Percentiles rank a stretch among this genome's conserved stretches.
phyloP scores from a whole-genome alignment of 2,888 invertebrate species.

The Phoenoteleia sp. region DNA sequence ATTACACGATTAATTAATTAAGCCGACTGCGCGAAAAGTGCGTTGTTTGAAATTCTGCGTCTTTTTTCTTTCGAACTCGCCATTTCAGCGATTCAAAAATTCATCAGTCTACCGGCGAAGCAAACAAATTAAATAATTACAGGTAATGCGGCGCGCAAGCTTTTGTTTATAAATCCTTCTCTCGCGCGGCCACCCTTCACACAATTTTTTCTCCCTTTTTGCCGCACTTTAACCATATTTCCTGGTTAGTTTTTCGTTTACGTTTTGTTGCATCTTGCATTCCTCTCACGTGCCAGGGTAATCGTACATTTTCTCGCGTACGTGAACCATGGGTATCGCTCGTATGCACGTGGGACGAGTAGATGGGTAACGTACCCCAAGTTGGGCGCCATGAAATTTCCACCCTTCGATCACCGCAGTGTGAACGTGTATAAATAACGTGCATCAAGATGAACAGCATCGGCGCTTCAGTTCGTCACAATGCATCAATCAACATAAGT shows the following conservation, averaged over 20 bases:
- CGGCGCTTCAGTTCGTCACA: constrained; percentile 51
- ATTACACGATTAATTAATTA: too few species aligned
- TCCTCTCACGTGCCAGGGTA: constrained; percentile 10
- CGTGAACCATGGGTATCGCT: constrained; percentile 23
- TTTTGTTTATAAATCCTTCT: constrained; percentile 31
- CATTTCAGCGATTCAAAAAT: neutral
- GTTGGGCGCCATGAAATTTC: constrained; percentile 49
- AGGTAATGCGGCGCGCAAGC: neutral
- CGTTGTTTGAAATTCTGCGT: neutral
- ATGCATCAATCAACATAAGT: constrained; percentile 53
- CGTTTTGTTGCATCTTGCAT: constrained; percentile 23
- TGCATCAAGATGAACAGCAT: constrained; percentile 56
- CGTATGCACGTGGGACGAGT: neutral
- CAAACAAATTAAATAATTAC: constrained; percentile 37
- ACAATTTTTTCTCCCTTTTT: neutral
- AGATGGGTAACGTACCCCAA: constrained; percentile 39
- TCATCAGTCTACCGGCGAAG: neutral
- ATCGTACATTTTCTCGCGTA: constrained; percentile 34
- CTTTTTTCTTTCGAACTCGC: too few species aligned
- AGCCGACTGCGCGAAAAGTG: too few species aligned
- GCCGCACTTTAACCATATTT: constrained; percentile 3
- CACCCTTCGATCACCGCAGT: constrained; percentile 66
- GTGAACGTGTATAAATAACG: constrained; percentile 35
- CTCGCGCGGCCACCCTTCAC: neutral
- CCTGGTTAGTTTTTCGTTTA: neutral